phyloP scores from a whole-genome alignment of 2,113 vertebrate genomes.

The Petrocephalus microphthalmus region DNA sequence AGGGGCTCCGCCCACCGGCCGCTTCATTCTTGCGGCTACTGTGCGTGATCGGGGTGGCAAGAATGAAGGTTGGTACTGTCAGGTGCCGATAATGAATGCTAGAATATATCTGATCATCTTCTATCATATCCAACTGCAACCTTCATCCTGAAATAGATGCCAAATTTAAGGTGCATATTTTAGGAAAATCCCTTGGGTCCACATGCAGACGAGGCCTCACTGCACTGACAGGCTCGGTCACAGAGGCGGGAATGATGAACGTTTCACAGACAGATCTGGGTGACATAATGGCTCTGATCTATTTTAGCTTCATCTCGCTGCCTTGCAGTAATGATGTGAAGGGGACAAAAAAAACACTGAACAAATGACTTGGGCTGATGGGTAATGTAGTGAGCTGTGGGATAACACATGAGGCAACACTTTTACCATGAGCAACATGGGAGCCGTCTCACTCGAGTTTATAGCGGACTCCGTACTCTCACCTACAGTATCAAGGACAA shows the following conservation, averaged over 20 bases:
- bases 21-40: not conserved
- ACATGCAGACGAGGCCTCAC: not conserved
- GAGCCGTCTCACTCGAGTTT: not conserved
- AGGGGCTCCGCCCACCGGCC: not conserved
- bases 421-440: not conserved
- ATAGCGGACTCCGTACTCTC: not conserved
- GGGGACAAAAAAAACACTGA: not conserved
- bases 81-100: not conserved
- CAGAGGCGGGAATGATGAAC: not conserved
- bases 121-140: not conserved
- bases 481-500: not conserved
- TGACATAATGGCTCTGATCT: slow-evolving; percentile 4
- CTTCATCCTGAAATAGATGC: not conserved
- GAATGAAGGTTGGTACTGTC: not conserved
- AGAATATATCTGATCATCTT: not conserved
- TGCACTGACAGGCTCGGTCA: not conserved
- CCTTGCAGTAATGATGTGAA: not conserved
- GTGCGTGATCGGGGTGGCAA: not conserved
- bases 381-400: not conserved
- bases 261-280: not conserved
- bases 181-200: not conserved
- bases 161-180: not conserved
- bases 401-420: not conserved
- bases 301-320: not conserved
- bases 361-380: not conserved